phyloP scores from a whole-genome alignment of 2,888 invertebrate genomes.

The Ephialtes manifestator region DNA sequence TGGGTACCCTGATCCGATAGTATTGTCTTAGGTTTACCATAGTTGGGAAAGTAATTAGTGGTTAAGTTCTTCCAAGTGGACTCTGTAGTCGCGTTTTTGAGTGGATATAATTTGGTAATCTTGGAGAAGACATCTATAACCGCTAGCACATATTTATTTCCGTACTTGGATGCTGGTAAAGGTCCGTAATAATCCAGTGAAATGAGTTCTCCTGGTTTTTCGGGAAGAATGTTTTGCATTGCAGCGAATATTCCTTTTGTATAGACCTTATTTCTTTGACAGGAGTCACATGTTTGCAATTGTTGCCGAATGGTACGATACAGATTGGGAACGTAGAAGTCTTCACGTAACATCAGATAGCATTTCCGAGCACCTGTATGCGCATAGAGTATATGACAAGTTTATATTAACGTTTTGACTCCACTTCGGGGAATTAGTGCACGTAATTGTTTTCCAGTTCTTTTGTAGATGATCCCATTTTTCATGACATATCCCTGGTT shows the following conservation, averaged over 20 bases:
- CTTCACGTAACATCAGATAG: not conserved
- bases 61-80: not conserved
- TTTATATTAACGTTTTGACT: not conserved
- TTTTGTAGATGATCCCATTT: not conserved
- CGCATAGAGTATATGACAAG: constrained; percentile 14
- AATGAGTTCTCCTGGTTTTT: constrained; percentile 22
- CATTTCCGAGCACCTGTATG: constrained; percentile 16
- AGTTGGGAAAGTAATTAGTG: not conserved
- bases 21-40: not conserved
- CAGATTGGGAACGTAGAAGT: not conserved
- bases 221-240: constrained; percentile 34
- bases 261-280: constrained; percentile 18
- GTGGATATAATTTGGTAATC: not conserved
- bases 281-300: constrained; percentile 3
- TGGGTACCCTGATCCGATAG: constrained; percentile 41
- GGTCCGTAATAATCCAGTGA: constrained; percentile 45
- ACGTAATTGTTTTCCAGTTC: not conserved
- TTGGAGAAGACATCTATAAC: constrained; percentile 40
- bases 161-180: constrained; percentile 25
- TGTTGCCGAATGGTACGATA: not conserved
- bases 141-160: constrained; percentile 15
- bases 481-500: not conserved
- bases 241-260: not conserved
- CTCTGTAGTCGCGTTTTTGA: not conserved
- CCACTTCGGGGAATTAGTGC: not conserved